A percentile compares a stretch with the other conserved stretches of the same genome.
Conservation (phyloP, 2,113 vertebrate genomes). For the Etia nguti region DNA sequence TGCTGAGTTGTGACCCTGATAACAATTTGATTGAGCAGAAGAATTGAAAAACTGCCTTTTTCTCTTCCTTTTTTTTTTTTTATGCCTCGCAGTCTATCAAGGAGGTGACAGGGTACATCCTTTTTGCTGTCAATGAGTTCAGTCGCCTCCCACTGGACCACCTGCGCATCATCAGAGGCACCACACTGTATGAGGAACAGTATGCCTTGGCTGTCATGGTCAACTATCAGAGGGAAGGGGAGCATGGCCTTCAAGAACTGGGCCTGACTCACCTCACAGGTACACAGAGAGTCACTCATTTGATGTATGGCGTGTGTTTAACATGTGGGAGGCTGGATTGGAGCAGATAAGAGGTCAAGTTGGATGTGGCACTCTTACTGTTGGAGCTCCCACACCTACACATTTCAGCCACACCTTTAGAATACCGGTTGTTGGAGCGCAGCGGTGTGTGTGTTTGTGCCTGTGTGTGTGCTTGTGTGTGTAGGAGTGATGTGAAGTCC, state of each 20-base stretch:
- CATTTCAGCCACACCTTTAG: constrained; percentile 34
- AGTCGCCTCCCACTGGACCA: constrained; percentile 79
- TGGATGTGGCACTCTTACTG: not conserved
- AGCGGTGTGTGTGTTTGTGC: not conserved
- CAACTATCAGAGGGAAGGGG: constrained; percentile 85
- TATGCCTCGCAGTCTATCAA: constrained; percentile 80
- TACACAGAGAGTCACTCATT: constrained; percentile 32
- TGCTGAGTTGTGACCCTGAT: not conserved
- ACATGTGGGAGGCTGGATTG: constrained; percentile 5
- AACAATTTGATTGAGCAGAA: not conserved
- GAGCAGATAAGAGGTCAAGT: not conserved
- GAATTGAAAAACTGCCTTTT: not conserved
- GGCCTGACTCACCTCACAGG: constrained; percentile 86
- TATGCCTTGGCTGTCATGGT: constrained; percentile 84
- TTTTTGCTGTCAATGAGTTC: constrained; percentile 87
- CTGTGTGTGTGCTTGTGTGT: not conserved
- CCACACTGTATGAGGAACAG: constrained; percentile 77
- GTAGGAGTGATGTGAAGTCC: not conserved
- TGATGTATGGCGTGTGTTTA: not conserved
- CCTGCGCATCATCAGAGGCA: constrained; percentile 88
- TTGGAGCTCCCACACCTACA: constrained; percentile 42
- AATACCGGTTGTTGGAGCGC: not conserved
- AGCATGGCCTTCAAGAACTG: constrained; percentile 79
- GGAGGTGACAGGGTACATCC: constrained; percentile 90
- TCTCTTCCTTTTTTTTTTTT: not conserved